Conservation (phyloP, 2,888 invertebrate genomes). For the Lochmaea capreae region DNA sequence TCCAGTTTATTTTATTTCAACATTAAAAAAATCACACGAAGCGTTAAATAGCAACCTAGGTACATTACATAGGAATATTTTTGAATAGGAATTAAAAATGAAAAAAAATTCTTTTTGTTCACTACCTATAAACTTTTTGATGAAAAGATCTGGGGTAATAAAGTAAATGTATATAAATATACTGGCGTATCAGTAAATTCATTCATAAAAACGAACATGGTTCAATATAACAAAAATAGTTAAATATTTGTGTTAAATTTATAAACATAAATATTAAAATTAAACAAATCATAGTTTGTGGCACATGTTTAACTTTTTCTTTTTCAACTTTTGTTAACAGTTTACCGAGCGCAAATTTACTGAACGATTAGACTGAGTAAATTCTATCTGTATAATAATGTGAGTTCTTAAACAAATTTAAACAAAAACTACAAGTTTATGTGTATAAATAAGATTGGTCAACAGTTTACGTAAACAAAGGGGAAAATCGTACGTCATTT, state of each 20-base stretch:
- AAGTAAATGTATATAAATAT: constrained; percentile 22
- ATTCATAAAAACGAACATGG: constrained; percentile 50
- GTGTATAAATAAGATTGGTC: constrained; percentile 58
- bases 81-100: no score
- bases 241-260: constrained; percentile 60
- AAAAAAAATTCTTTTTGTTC: no score
- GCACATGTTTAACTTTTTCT: constrained; percentile 53
- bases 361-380: constrained; percentile 57
- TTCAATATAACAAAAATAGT: constrained; percentile 53
- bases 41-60: no score
- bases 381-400: constrained; percentile 45
- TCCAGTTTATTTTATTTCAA: no score
- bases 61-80: no score
- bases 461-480: constrained; percentile 56
- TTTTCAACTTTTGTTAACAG: constrained; percentile 54
- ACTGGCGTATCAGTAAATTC: constrained; percentile 30
- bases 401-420: constrained; percentile 49
- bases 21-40: no score
- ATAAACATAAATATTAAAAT: constrained; percentile 51
- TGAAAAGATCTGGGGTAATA: constrained; percentile 8
- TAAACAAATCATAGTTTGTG: constrained; percentile 53
- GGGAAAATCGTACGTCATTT: constrained; percentile 52
- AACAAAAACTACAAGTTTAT: constrained; percentile 48
- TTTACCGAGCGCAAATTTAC: constrained; percentile 59
- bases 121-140: not conserved